These are phyloP conservation scores for Pyrrhosoma nymphula DNA, from an alignment of 2,888 invertebrate genomes.

Conservation along the genomic window DNA sequence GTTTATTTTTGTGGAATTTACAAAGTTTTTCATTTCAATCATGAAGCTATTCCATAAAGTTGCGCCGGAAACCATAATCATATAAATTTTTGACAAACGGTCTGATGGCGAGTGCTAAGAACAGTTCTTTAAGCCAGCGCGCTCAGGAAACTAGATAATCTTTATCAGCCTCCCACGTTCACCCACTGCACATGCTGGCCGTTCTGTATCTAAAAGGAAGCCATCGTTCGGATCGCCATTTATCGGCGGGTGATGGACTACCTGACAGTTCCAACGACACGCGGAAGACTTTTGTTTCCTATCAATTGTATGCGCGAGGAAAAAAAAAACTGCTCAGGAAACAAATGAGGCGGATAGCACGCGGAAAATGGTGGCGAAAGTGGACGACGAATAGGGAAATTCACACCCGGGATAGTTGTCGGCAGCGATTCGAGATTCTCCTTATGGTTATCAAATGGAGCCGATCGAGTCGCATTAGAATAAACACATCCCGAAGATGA, in stretches of 20 bases:
- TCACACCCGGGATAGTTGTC: constrained; percentile 33
- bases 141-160: not conserved
- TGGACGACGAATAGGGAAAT: constrained; percentile 40
- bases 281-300: not conserved
- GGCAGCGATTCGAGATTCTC: constrained; percentile 28
- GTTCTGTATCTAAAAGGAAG: no score
- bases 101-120: no score
- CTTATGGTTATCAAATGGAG: constrained; percentile 44
- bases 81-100: no score
- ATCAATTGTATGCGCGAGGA: not conserved
- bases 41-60: no score
- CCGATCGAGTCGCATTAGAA: constrained; percentile 37
- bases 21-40: no score
- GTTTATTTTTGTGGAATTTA: no score
- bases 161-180: not conserved
- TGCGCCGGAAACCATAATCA: no score
- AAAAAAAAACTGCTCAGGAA: not conserved
- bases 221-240: not conserved
- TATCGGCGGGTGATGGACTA: not conserved
- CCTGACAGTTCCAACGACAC: not conserved
- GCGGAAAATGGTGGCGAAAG: not conserved
- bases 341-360: not conserved
- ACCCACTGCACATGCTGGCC: no score
- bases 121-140: no score
- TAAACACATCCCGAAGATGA: constrained; percentile 51